phyloP scores from a whole-genome alignment of 1,140 invertebrate species.

The Tetramorium alpestre region DNA sequence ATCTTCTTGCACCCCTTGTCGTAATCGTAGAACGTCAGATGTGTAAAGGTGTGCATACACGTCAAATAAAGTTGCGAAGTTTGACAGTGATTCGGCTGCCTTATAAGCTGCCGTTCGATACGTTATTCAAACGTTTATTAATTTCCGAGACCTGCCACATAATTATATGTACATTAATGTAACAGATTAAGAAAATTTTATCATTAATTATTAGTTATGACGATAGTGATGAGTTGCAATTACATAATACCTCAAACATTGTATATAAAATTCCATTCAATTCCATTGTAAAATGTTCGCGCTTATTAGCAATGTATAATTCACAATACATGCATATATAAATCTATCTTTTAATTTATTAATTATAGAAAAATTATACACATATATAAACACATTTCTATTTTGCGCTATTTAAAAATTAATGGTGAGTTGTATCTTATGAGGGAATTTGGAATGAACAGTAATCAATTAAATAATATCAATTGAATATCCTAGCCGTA shows the following conservation, averaged over 20 bases:
- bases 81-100: slow-evolving; percentile 39
- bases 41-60: slow-evolving; percentile 12
- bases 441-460: background rate
- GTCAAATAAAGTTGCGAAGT: slow-evolving; percentile 42
- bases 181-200: background rate
- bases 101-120: slow-evolving; percentile 54
- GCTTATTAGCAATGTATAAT: background rate
- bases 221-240: background rate
- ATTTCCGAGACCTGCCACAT: slow-evolving; percentile 38
- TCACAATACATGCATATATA: background rate
- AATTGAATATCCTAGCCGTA: background rate
- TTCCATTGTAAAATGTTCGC: slow-evolving; percentile 26
- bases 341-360: background rate
- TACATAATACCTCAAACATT: background rate
- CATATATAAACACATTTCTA: background rate
- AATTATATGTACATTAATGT: background rate
- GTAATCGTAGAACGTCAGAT: slow-evolving; percentile 21
- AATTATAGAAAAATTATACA: background rate
- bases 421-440: background rate
- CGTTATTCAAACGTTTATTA: slow-evolving; percentile 33
- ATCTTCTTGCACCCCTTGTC: slow-evolving; percentile 29
- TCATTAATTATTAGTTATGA: slow-evolving; percentile 4
- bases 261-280: background rate
- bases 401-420: background rate
- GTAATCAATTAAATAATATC: background rate